A percentile compares a stretch with the other conserved stretches of the same genome.
Conservation (phyloP, 2,888 invertebrate genomes). For the Azorinus chamasolen region DNA sequence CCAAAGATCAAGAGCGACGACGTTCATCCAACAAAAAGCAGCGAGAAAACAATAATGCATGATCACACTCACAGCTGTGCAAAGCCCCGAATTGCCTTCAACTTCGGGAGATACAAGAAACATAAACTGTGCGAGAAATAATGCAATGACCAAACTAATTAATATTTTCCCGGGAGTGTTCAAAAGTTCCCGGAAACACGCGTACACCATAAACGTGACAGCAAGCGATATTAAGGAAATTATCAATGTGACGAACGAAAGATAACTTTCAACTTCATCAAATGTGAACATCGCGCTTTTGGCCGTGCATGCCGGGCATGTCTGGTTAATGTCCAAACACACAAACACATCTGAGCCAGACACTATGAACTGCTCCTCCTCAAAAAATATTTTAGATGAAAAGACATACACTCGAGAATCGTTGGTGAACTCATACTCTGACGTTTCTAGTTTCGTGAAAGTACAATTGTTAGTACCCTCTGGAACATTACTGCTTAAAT, state of each 20-base stretch:
- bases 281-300: slow-evolving; percentile 36
- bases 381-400: slow-evolving; percentile 27
- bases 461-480: slow-evolving; percentile 4
- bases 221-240: slow-evolving; percentile 87
- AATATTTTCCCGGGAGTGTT: slow-evolving; percentile 88
- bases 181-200: slow-evolving; percentile 87
- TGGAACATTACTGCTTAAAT: background rate
- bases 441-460: slow-evolving; percentile 12
- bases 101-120: slow-evolving; percentile 87
- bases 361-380: slow-evolving; percentile 37
- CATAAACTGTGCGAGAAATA: slow-evolving; percentile 87
- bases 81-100: slow-evolving; percentile 18
- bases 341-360: slow-evolving; percentile 49
- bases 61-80: slow-evolving; percentile 84
- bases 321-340: slow-evolving; percentile 46
- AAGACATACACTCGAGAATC: slow-evolving; percentile 31
- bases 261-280: slow-evolving; percentile 43
- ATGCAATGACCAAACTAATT: slow-evolving; percentile 87
- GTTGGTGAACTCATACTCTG: slow-evolving; percentile 28
- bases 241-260: slow-evolving; percentile 90
- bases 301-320: slow-evolving; percentile 11
- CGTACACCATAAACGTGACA: slow-evolving; percentile 87
- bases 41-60: slow-evolving; percentile 88
- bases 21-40: slow-evolving; percentile 88
- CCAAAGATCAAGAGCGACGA: slow-evolving; percentile 89